Conservation (phyloP, 2,113 vertebrate genomes). For the Nanorana parkeri region DNA sequence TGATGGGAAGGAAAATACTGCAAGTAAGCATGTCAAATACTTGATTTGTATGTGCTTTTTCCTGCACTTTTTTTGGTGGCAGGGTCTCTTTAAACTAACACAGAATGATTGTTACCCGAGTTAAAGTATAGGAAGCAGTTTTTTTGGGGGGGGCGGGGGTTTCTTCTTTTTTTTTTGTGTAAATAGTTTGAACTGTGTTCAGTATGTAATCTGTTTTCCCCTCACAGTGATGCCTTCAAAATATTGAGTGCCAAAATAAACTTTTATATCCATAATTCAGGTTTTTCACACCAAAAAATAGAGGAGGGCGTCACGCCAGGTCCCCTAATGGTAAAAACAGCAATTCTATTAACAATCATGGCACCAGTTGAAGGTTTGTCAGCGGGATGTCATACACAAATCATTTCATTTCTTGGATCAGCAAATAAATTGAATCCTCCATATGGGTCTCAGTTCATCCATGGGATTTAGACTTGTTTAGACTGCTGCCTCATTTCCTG, state of each 20-base stretch:
- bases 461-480: slow-evolving; percentile 47
- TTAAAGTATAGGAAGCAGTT: not conserved
- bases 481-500: slow-evolving; percentile 40
- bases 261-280: slow-evolving; percentile 53
- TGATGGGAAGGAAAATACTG: too few species aligned
- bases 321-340: slow-evolving; percentile 54
- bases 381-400: slow-evolving; percentile 49
- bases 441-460: slow-evolving; percentile 48
- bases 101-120: not conserved
- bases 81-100: too few species aligned
- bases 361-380: slow-evolving; percentile 52
- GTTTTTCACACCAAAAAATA: slow-evolving; percentile 57
- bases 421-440: slow-evolving; percentile 57
- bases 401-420: slow-evolving; percentile 56
- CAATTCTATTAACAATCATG: slow-evolving; percentile 55
- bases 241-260: slow-evolving; percentile 55
- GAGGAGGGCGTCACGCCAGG: slow-evolving; percentile 50
- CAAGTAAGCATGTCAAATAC: too few species aligned
- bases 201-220: not conserved
- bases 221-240: slow-evolving; percentile 28
- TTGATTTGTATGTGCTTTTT: too few species aligned
- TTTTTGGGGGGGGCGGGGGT: too few species aligned
- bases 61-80: too few species aligned
- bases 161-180: not conserved
- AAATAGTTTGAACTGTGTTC: slow-evolving; percentile 11